Percentiles rank a stretch among this genome's conserved stretches.
phyloP scores from a whole-genome alignment of 1,140 invertebrate species.

The Rhagoletis pomonella region DNA sequence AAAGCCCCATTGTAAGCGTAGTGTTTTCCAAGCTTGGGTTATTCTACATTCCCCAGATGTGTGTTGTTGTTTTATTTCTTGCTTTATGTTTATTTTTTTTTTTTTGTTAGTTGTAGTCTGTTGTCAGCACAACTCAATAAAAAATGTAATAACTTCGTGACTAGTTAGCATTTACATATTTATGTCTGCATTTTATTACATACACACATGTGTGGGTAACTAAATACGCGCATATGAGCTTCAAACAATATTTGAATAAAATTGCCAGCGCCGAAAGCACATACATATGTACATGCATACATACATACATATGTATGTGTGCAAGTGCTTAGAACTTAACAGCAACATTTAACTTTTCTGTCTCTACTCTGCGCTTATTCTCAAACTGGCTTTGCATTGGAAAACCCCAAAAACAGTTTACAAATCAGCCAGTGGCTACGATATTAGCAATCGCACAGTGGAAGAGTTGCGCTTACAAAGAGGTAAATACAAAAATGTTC shows the following conservation, averaged over 20 bases:
- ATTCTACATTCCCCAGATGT: background rate
- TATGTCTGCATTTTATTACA: slow-evolving; percentile 19
- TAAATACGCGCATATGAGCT: slow-evolving; percentile 23
- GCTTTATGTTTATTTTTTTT: background rate
- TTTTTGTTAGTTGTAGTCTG: background rate
- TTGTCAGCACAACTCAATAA: slow-evolving; percentile 2
- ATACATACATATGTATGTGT: background rate
- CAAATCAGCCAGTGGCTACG: slow-evolving; percentile 12
- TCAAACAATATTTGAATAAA: background rate
- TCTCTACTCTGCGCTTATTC: too few relatives aligned
- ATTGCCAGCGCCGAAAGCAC: background rate
- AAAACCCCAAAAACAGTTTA: slow-evolving; percentile 21
- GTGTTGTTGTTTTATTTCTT: background rate
- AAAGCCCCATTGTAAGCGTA: background rate
- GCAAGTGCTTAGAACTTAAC: slow-evolving; percentile 20
- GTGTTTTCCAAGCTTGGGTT: background rate
- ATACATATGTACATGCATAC: background rate
- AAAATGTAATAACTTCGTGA: slow-evolving; percentile 52
- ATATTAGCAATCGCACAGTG: background rate
- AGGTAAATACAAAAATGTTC: too few relatives aligned
- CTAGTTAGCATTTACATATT: slow-evolving; percentile 48
- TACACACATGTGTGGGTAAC: background rate
- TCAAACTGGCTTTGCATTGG: slow-evolving; percentile 14
- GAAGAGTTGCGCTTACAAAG: too few relatives aligned
- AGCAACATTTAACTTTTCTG: background rate